A percentile compares a stretch with the other conserved stretches of the same genome.
Evolutionary conservation across 2,797 vertebrate species (phyloP).

Genomic region (Halcyon leucocephala): DNA sequence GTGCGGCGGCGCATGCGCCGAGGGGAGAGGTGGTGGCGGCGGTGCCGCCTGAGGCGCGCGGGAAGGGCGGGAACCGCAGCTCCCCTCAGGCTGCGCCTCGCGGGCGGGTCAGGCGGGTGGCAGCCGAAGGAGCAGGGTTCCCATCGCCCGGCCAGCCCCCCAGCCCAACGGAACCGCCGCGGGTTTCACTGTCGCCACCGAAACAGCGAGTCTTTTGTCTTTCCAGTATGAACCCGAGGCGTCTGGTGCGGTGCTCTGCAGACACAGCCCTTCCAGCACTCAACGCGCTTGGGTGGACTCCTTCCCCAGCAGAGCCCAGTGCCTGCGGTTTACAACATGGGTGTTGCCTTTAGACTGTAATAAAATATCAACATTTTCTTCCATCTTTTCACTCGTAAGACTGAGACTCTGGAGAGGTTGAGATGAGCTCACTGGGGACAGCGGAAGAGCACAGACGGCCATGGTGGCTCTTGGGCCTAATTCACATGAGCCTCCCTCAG

Average conservation of each 20-base stretch:
- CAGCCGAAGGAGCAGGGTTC: too few species aligned
- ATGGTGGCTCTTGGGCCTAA: fast-evolving
- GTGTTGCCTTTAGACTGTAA: neutral
- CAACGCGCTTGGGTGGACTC: fast-evolving
- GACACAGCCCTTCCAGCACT: neutral
- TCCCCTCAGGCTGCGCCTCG: too few species aligned
- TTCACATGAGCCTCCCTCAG: fast-evolving
- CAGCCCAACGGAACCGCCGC: fast-evolving
- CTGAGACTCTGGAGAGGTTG: fast-evolving
- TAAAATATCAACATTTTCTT: fast-evolving
- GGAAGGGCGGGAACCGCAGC: too few species aligned
- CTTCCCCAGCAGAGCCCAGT: neutral
- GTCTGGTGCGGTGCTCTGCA: neutral
- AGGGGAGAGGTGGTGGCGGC: neutral
- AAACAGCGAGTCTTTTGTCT: fast-evolving
- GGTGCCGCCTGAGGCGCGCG: neutral
- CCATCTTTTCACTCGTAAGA: too few species aligned
- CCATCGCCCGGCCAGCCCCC: neutral
- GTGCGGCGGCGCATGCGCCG: neutral
- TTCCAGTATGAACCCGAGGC: fast-evolving
- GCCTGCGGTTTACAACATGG: fast-evolving
- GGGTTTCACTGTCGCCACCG: fast-evolving
- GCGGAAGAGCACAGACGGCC: fast-evolving
- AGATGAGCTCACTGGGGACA: fast-evolving
- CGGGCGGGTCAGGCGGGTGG: too few species aligned